Evolutionary conservation across 1,140 invertebrate species (phyloP), one percentile per base, ranked within the genome.

Genomic region (Drosophila oshimai): DNA sequence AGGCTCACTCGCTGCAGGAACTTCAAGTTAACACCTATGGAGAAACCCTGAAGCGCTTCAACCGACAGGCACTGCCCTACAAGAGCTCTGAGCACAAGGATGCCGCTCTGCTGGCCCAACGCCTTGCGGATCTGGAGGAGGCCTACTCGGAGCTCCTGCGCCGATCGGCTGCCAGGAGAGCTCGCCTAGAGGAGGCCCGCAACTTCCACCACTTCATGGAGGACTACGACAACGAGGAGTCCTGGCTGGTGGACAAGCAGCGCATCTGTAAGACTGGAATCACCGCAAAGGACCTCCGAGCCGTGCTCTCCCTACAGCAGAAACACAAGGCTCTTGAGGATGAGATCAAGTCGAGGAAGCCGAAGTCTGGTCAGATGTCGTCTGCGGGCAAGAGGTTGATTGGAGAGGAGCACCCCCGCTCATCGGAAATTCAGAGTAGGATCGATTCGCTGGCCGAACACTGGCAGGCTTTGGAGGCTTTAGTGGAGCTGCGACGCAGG

Each of bases 151-250:
- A 94, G 92, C 95, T 97, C 17, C 91, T 95, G 6, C 78, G 83
- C 18, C 53, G 84, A 0, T 91, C 89, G n/a, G 95, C 95, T 57
- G 94, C 95, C 55, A 93, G 98, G 12, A 95, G 97, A 54, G 94
- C 94, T 0, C 93, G 95, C 5, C 92, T 99, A 7, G 97, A 99
- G 89, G 97, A 98, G 68, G 97, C 97, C 0, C 93, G 97, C 64
- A 96, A 97, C 81, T 97, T 98, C 79, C 99, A 96, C 90, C 97
- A 99, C 89, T 99, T 99, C 91, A 92, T 99, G 46, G 95, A 97
- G 93, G 97, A 98, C 90, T 96, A 97, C 72, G 97, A 97, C 69
- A 97, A 98, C 73, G 97, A 98, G 91, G 97, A 97, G 91, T 95
- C 96, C 0, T 99, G 98, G 96, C 91, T 99, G 17, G 94, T 97